These are phyloP conservation scores for Fistularia commersonii DNA, from an alignment of 2,797 vertebrate species.

Conservation along the genomic window DNA sequence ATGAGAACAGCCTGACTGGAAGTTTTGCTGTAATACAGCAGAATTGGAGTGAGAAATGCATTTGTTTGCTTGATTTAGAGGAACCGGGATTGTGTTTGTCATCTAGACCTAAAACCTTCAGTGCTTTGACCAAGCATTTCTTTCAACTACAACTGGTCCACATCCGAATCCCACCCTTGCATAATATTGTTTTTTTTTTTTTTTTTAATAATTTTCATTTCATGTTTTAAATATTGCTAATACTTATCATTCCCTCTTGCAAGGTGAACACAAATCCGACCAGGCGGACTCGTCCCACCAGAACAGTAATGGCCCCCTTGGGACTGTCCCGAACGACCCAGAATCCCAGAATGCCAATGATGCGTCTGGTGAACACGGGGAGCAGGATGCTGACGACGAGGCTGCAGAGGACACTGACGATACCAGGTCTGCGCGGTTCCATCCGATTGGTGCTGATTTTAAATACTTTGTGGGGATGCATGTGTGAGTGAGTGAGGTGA, in stretches of 20 bases:
- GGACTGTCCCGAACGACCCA: constrained; percentile 26
- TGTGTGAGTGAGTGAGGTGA: neutral
- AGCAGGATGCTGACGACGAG: constrained; percentile 92
- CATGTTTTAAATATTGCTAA: neutral
- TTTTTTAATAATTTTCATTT: neutral
- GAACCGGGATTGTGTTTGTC: neutral
- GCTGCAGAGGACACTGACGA: constrained; percentile 93
- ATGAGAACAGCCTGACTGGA: constrained; percentile 1
- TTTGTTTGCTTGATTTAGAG: constrained; percentile 5
- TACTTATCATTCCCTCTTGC: constrained; percentile 8
- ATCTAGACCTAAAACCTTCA: neutral
- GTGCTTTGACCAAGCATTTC: neutral
- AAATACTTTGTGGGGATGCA: neutral
- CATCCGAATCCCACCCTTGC: neutral
- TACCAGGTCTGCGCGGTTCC: constrained; percentile 66
- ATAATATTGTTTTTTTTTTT: neutral
- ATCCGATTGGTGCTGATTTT: neutral
- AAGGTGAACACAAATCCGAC: constrained; percentile 68
- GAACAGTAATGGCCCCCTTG: constrained; percentile 71
- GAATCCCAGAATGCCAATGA: constrained; percentile 38
- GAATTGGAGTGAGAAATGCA: constrained; percentile 2
- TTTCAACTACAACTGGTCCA: neutral
- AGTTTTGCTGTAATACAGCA: constrained; percentile 22
- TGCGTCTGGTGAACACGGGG: constrained; percentile 73
- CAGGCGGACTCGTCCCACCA: constrained; percentile 53